Percentiles rank a stretch among this genome's conserved stretches.
Conservation (phyloP, 2,797 vertebrate species). For the Cossypha heuglini region DNA sequence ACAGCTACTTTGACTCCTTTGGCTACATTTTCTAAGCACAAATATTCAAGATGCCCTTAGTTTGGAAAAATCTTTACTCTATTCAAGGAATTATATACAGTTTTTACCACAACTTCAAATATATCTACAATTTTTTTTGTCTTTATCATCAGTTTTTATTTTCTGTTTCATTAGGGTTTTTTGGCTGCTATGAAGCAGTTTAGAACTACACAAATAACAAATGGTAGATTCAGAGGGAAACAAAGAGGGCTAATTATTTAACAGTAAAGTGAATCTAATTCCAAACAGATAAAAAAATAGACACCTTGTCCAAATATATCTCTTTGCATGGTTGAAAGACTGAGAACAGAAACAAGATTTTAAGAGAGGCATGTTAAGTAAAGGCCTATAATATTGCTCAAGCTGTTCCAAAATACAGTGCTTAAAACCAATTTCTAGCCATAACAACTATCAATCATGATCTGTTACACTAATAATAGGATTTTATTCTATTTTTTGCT, state of each 20-base stretch:
- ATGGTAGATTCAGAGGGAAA: fast-evolving
- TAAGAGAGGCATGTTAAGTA: not conserved
- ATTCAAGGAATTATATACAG: not conserved
- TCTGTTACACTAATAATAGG: not conserved
- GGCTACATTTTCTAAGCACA: not conserved
- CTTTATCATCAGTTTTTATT: not conserved
- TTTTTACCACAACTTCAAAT: not conserved
- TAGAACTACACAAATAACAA: not conserved
- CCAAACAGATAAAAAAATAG: not conserved
- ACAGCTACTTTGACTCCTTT: not conserved
- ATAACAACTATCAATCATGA: not conserved
- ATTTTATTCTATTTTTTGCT: not conserved
- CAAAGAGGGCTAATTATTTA: not conserved
- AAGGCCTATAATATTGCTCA: not conserved
- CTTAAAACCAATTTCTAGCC: not conserved
- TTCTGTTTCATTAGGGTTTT: not conserved
- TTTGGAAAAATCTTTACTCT: not conserved
- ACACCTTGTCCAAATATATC: not conserved
- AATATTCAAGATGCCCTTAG: not conserved
- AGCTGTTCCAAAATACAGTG: not conserved
- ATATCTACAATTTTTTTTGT: not conserved
- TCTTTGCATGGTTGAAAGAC: not conserved
- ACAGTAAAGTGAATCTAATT: not conserved
- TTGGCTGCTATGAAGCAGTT: not conserved
- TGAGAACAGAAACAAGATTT: not conserved